Conservation (phyloP, 2,888 invertebrate genomes). For the Apoderus coryli region DNA sequence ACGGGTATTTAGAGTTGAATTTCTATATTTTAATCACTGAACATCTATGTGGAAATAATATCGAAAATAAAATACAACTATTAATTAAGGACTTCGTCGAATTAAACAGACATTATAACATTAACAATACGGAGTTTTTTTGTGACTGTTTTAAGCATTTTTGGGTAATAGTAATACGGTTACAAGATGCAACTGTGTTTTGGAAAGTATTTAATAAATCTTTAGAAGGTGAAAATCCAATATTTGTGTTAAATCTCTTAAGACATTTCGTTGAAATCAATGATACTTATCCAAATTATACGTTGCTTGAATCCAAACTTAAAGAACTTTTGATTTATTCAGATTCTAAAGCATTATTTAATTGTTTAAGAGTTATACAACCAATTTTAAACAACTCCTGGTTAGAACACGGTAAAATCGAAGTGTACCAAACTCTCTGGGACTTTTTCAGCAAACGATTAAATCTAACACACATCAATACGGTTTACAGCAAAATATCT, state of each 20-base stretch:
- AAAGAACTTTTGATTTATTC: constrained; percentile 19
- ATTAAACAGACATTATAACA: constrained; percentile 12
- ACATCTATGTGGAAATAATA: constrained; percentile 16
- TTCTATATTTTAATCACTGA: constrained; percentile 18
- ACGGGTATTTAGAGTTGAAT: constrained; percentile 22
- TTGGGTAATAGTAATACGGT: constrained; percentile 26
- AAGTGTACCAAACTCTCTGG: constrained; percentile 29
- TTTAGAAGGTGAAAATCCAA: constrained; percentile 20
- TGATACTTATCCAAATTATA: constrained; percentile 22
- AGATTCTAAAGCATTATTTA: constrained; percentile 18
- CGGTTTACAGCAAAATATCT: constrained; percentile 7
- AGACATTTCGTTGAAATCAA: constrained; percentile 22
- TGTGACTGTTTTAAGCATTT: constrained; percentile 25
- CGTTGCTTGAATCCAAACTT: constrained; percentile 22
- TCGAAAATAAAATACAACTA: constrained; percentile 5
- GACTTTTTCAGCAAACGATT: constrained; percentile 28
- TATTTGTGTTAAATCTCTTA: constrained; percentile 24
- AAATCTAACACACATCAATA: constrained; percentile 21
- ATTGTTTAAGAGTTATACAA: constrained; percentile 22
- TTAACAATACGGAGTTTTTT: constrained; percentile 15
- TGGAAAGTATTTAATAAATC: constrained; percentile 26
- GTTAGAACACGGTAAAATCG: constrained; percentile 24
- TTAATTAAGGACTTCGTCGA: too few relatives aligned
- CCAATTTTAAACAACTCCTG: constrained; percentile 25
- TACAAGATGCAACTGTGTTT: too few relatives aligned